A percentile compares a stretch with the other conserved stretches of the same genome.
Evolutionary conservation across 23 tunicate species (phyloP).

Genomic region (Phallusia fumigata): DNA sequence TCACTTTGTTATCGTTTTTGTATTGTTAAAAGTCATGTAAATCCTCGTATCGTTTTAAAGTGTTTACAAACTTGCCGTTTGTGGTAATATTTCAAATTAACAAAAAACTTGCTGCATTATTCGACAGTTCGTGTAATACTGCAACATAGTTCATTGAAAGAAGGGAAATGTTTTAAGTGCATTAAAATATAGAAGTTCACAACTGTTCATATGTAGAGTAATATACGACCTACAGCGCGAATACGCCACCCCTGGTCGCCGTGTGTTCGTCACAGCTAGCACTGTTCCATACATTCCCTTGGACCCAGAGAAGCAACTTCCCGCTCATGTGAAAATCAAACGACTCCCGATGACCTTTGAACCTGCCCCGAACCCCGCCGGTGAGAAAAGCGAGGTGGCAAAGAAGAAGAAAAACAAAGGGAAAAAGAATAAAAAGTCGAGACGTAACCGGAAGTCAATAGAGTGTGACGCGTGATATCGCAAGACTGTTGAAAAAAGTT

Average conservation of each 20-base stretch:
- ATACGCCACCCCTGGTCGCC: constrained; percentile 66
- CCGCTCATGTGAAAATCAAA: constrained; percentile 2
- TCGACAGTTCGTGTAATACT: too few species aligned
- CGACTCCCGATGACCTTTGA: constrained; percentile 54
- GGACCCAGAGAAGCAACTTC: constrained; percentile 44
- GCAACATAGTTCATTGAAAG: too few species aligned
- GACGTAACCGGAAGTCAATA: not conserved
- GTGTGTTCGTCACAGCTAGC: constrained; percentile 26
- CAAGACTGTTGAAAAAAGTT: too few species aligned
- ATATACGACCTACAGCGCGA: constrained; percentile 55
- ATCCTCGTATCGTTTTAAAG: too few species aligned
- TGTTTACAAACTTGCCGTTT: too few species aligned
- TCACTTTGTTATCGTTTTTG: too few species aligned
- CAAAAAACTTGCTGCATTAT: too few species aligned
- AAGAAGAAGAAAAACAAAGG: constrained; percentile 6
- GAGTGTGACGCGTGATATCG: not conserved
- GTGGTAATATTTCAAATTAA: too few species aligned
- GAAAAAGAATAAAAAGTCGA: constrained; percentile 4
- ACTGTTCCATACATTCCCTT: constrained; percentile 47
- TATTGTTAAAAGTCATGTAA: too few species aligned
- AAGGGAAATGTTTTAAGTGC: too few species aligned
- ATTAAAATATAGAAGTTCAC: too few species aligned
- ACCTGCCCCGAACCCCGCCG: not conserved
- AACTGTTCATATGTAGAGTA: constrained; percentile 11
- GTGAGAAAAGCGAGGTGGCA: not conserved